These are phyloP conservation scores for Hirundichthys speculiger DNA, from an alignment of 2,113 vertebrate genomes.

Conservation along the genomic window DNA sequence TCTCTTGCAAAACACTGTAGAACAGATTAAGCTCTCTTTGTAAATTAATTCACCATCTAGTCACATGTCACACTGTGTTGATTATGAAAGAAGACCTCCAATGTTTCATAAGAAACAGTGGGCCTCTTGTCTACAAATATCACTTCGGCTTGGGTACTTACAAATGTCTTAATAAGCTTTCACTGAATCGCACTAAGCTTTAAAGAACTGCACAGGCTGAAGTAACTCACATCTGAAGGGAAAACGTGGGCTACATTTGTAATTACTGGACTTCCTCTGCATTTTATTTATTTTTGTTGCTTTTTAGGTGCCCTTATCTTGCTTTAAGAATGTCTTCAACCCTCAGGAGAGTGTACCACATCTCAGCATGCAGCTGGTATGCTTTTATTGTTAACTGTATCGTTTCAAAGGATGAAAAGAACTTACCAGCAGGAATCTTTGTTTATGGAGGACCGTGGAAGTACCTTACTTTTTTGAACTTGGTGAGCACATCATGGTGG, in stretches of 20 bases:
- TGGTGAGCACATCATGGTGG: conserved; percentile 61
- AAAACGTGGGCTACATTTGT: conserved; percentile 5
- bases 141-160: conserved; percentile 6
- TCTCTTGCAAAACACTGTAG: conserved; percentile 28
- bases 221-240: conserved; percentile 13
- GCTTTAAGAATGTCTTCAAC: conserved; percentile 48
- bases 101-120: conserved; percentile 60
- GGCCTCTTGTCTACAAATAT: conserved; percentile 61
- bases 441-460: conserved; percentile 82
- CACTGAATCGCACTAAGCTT: conserved; percentile 57
- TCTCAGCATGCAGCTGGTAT: conserved; percentile 76
- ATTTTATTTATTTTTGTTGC: conserved; percentile 14
- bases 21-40: conserved; percentile 17
- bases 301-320: not conserved
- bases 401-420: conserved; percentile 62
- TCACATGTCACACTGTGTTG: conserved; percentile 48
- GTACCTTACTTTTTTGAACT: conserved; percentile 82
- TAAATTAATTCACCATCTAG: conserved; percentile 23
- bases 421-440: conserved; percentile 77
- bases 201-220: conserved; percentile 33
- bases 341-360: conserved; percentile 60
- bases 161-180: conserved; percentile 45
- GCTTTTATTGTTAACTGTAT: conserved; percentile 68
- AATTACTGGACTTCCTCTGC: not conserved
- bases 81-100: conserved; percentile 51